Evolutionary conservation across 2,797 vertebrate species (phyloP).

Genomic region (Rhabdophis nuchalis): DNA sequence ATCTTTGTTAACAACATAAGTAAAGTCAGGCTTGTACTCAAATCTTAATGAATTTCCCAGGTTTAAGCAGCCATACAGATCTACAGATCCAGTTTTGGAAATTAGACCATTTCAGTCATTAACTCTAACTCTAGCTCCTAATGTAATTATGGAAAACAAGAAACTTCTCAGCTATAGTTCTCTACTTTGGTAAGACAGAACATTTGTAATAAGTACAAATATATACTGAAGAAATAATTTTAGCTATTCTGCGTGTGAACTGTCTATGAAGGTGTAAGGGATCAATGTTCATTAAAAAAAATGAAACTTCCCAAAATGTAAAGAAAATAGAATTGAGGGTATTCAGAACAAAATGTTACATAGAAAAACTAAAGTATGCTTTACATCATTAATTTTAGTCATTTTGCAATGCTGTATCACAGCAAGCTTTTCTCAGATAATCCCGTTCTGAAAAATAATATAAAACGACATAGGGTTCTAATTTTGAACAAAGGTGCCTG

Average conservation of each 20-base stretch:
- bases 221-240: background rate
- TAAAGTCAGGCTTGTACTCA: background rate
- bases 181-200: slow-evolving; percentile 31
- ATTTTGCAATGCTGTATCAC: slow-evolving; percentile 41
- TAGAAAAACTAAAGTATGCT: slow-evolving; percentile 31
- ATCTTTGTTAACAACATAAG: background rate
- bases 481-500: background rate
- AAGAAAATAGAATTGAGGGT: slow-evolving; percentile 20
- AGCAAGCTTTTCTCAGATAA: slow-evolving; percentile 13
- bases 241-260: slow-evolving; percentile 1
- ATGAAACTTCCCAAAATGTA: slow-evolving; percentile 9
- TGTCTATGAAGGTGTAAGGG: slow-evolving; percentile 38
- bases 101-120: background rate
- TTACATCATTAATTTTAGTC: slow-evolving; percentile 41
- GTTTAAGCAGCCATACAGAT: background rate
- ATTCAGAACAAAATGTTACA: slow-evolving; percentile 32
- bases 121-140: background rate
- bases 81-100: background rate
- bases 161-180: background rate
- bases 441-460: slow-evolving; percentile 31
- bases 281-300: background rate
- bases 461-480: slow-evolving; percentile 27
- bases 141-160: background rate
- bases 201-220: background rate
- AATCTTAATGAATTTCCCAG: background rate